Base-by-base conservation (phyloP, 92 coral and sea anemone genomes). In the Siderastrea radians region DNA sequence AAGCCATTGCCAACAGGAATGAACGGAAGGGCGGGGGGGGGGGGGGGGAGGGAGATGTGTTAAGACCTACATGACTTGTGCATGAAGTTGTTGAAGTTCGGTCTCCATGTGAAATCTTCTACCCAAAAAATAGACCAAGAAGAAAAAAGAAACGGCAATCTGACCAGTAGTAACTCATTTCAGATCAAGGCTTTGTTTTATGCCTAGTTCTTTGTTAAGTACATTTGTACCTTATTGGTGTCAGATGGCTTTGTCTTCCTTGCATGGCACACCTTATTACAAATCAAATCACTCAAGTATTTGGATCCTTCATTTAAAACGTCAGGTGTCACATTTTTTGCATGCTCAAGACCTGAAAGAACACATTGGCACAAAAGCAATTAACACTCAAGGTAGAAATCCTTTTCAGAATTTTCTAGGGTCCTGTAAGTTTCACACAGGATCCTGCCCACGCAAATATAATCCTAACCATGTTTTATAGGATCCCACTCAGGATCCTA, bases 261-360 rank as follows among this genome's bases (percentile, higher is more conserved):
- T 38, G 95, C 95, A 72, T 53, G 68, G 49, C 92, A 89, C 5
- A 84, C 85, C 47, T 75, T 85, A 50, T 85, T 58, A 70, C 90
- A 70, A 68, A 92, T 85, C 61, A 89, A 51, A 66, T 71, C 65
- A 10, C 58, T 75, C 55, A 92, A 68, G 82, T 72, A 80, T 64
- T 60, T 50, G 8, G 86, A 50, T 3, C 95, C 95, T 61, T 92
- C 88, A 53, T 64, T 68, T 47, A 59, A 15, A 14, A n/a, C 15
- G 46, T 68, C 82, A 26, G 38, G 44, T 43, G 76, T 63, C 67
- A 59, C 2, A 75, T 54, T 53, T 50, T 65, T 1, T 62, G 49
- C 64, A 38, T 10, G 60, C 14, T 85, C 83, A 44, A 85, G 65
- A 74, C 89, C 89, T 85, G 47, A 55, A 61, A 90, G 49, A 72